phyloP scores from a whole-genome alignment of 2,888 invertebrate species.

The Pristionchus japonicus region DNA sequence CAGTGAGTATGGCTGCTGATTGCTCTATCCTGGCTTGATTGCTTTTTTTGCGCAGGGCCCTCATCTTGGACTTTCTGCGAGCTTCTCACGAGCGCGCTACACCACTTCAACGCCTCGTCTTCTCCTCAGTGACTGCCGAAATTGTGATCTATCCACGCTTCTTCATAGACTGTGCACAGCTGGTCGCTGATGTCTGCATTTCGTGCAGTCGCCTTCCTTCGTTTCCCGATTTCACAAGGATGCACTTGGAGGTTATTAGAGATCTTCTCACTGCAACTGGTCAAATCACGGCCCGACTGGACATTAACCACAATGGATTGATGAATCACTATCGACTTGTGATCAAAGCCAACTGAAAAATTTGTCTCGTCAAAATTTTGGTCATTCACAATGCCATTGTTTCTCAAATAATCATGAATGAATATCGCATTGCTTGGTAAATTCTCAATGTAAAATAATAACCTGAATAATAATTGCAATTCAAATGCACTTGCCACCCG shows the following conservation, averaged over 20 bases:
- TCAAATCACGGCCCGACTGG: background rate
- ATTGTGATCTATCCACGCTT: background rate
- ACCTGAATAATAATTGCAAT: too few relatives aligned
- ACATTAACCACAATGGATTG: background rate
- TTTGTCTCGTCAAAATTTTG: too few relatives aligned
- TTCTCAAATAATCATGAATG: too few relatives aligned
- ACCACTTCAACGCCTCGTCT: background rate
- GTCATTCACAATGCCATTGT: too few relatives aligned
- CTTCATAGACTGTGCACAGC: background rate
- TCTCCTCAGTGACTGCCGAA: background rate
- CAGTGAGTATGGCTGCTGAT: background rate
- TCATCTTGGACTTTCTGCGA: background rate
- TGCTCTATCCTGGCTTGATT: background rate
- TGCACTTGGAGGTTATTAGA: background rate
- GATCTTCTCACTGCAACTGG: background rate
- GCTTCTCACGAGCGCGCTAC: background rate
- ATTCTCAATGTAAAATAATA: too few relatives aligned
- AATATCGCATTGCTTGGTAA: too few relatives aligned
- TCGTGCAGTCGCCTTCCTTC: too few relatives aligned
- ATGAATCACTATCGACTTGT: background rate
- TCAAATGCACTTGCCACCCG: too few relatives aligned
- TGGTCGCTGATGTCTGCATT: background rate
- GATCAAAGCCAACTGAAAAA: background rate
- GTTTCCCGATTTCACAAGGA: background rate
- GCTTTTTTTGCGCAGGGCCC: background rate